Percentiles rank a stretch among this genome's conserved stretches.
phyloP scores from a whole-genome alignment of 2,888 invertebrate genomes.

The Ophraella communa region DNA sequence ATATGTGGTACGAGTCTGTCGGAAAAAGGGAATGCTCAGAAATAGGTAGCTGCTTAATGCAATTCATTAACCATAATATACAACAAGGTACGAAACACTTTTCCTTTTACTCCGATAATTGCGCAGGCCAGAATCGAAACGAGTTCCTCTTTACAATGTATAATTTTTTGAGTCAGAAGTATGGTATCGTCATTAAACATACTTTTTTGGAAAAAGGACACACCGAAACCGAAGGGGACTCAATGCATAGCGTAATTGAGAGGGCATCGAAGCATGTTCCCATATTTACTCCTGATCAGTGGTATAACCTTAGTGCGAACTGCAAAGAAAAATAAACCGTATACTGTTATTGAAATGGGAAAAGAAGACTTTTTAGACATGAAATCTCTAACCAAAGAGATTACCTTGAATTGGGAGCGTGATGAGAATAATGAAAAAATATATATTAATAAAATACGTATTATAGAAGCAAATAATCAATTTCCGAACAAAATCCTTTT shows the following conservation, averaged over 20 bases:
- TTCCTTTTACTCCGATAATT: slow-evolving; percentile 29
- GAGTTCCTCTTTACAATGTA: slow-evolving; percentile 24
- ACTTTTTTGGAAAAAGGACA: slow-evolving; percentile 27
- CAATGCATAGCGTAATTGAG: slow-evolving; percentile 25
- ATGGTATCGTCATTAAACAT: slow-evolving; percentile 24
- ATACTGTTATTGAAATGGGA: slow-evolving; percentile 19
- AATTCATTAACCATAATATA: too few relatives aligned
- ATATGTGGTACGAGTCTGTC: slow-evolving; percentile 27
- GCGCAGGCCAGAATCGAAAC: slow-evolving; percentile 29
- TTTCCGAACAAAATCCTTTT: background rate
- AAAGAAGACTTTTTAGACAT: slow-evolving; percentile 24
- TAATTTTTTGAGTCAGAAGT: slow-evolving; percentile 23
- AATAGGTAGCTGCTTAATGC: slow-evolving; percentile 31
- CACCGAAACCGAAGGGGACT: slow-evolving; percentile 27
- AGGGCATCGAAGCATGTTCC: slow-evolving; percentile 16
- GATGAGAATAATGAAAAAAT: slow-evolving; percentile 24
- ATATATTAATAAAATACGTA: slow-evolving; percentile 12
- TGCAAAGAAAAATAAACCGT: slow-evolving; percentile 18
- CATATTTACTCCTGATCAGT: slow-evolving; percentile 28
- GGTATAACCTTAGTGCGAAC: slow-evolving; percentile 26
- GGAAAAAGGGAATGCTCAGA: slow-evolving; percentile 27
- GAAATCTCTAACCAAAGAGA: slow-evolving; percentile 16
- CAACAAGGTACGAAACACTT: background rate
- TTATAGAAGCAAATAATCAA: slow-evolving; percentile 12
- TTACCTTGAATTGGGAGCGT: slow-evolving; percentile 24